These are phyloP conservation scores for Cydia splendana DNA, from an alignment of 1,140 invertebrate species.

Conservation along the genomic window DNA sequence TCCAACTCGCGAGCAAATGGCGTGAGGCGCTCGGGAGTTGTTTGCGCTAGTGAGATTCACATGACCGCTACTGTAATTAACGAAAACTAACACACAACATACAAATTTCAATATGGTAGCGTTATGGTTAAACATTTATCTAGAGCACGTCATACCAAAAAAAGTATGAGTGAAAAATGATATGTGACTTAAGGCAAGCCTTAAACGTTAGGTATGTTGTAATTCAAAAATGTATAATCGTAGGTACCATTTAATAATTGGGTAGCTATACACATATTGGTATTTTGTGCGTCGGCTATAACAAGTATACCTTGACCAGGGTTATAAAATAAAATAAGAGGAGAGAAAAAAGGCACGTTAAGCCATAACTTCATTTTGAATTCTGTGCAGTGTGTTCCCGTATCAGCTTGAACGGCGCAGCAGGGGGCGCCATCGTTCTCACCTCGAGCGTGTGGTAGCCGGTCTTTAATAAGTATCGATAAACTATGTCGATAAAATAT, in stretches of 20 bases:
- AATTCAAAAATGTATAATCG: background rate
- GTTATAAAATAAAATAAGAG: slow-evolving; percentile 69
- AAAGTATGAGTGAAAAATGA: background rate
- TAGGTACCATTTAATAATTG: slow-evolving; percentile 30
- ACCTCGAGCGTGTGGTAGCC: slow-evolving; percentile 78
- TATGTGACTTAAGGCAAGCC: background rate
- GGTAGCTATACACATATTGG: slow-evolving; percentile 35
- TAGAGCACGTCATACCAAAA: slow-evolving; percentile 14
- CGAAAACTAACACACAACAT: slow-evolving; percentile 38
- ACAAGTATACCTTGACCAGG: slow-evolving; percentile 53
- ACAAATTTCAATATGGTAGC: slow-evolving; percentile 28
- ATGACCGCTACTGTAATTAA: slow-evolving; percentile 71
- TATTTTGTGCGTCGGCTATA: slow-evolving; percentile 34
- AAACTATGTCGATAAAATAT: slow-evolving; percentile 77
- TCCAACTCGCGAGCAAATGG: slow-evolving; percentile 72
- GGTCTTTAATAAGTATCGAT: slow-evolving; percentile 78
- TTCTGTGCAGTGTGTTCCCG: slow-evolving; percentile 72
- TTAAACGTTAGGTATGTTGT: background rate
- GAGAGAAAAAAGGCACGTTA: slow-evolving; percentile 66
- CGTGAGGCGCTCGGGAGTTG: slow-evolving; percentile 58
- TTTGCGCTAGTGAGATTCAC: slow-evolving; percentile 66
- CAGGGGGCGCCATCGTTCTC: slow-evolving; percentile 78
- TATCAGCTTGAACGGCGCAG: slow-evolving; percentile 70
- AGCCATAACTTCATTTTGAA: slow-evolving; percentile 77
- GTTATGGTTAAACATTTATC: slow-evolving; percentile 11